A percentile compares a stretch with the other conserved stretches of the same genome.
phyloP scores from a whole-genome alignment of 2,113 vertebrate species.

The Cyphotilapia sp. region DNA sequence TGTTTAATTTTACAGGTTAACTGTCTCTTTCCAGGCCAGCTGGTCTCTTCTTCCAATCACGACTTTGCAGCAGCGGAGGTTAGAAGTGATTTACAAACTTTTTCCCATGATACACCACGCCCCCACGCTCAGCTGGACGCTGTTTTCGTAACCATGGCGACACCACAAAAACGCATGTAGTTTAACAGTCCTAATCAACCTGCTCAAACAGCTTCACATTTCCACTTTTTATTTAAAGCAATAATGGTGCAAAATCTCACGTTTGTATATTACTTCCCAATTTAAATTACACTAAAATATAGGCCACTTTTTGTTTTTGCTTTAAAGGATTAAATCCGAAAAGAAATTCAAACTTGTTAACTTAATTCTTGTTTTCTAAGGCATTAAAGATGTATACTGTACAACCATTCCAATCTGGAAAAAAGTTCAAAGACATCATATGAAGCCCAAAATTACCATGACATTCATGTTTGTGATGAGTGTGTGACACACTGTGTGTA shows the following conservation, averaged over 20 bases:
- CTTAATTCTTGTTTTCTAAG: rapidly evolving
- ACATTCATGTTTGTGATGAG: neutral
- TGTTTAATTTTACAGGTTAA: neutral
- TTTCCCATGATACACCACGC: constrained; percentile 48
- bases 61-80: neutral
- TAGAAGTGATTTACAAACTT: neutral
- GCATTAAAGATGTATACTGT: neutral
- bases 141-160: constrained; percentile 27
- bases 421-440: neutral
- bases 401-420: neutral
- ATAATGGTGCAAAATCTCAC: too few species aligned
- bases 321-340: neutral
- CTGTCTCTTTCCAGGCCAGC: too few species aligned
- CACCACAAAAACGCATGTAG: rapidly evolving
- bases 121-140: constrained; percentile 4
- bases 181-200: neutral
- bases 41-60: neutral
- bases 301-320: rapidly evolving
- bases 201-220: neutral
- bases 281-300: neutral
- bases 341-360: rapidly evolving
- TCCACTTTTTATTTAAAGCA: neutral
- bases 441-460: neutral
- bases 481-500: rapidly evolving
- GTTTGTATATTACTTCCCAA: neutral